Evolutionary conservation across 2,113 vertebrate genomes (phyloP).

Genomic region (Acanthisitta chloris): DNA sequence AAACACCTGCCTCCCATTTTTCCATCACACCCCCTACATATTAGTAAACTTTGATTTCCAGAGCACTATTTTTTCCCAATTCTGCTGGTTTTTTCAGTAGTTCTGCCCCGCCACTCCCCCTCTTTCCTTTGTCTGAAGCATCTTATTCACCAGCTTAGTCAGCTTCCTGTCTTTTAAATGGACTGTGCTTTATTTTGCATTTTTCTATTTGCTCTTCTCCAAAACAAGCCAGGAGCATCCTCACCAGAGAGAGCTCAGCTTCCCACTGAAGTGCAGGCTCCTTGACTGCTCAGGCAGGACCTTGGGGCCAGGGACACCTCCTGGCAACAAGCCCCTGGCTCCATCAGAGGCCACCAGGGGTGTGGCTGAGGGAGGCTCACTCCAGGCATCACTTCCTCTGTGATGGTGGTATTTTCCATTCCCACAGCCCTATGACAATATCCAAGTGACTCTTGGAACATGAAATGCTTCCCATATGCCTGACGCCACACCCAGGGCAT

Average conservation of each 20-base stretch:
- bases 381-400: conserved; percentile 9
- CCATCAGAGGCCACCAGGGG: rapidly evolving
- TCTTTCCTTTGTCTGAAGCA: background rate
- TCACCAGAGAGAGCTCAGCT: background rate
- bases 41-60: background rate
- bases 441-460: background rate
- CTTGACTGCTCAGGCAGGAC: background rate
- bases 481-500: background rate
- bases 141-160: background rate
- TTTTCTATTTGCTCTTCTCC: background rate
- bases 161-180: background rate
- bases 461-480: background rate
- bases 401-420: background rate
- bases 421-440: background rate
- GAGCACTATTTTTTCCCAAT: background rate
- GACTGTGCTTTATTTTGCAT: background rate
- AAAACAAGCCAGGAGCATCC: background rate
- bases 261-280: background rate
- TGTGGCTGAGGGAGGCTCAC: background rate
- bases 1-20: background rate
- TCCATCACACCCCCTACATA: background rate
- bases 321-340: background rate
- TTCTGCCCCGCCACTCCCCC: background rate
- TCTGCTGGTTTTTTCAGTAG: background rate
- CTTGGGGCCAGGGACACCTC: background rate